Conservation (phyloP, 2,797 vertebrate genomes). For the Danio choprae region DNA sequence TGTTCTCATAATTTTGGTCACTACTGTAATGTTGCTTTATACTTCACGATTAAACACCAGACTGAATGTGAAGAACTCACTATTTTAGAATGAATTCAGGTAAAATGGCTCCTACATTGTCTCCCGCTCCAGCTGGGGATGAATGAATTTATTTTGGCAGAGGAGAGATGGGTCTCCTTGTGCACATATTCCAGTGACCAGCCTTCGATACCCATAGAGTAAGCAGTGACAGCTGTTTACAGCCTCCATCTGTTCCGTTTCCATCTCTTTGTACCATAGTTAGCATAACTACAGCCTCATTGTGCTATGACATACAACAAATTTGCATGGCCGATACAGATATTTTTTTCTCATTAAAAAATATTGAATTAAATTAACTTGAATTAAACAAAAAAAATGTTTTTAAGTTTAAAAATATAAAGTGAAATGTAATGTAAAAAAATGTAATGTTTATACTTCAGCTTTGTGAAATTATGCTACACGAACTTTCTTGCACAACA, state of each 20-base stretch:
- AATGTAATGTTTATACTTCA: no score
- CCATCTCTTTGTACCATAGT: background rate
- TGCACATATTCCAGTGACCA: conserved; percentile 3
- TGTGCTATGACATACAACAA: conserved; percentile 1
- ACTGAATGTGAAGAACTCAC: background rate
- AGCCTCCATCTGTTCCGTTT: conserved; percentile 46
- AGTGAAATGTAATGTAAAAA: no score
- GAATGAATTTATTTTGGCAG: conserved; percentile 28
- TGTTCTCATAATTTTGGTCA: no score
- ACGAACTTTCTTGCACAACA: no score
- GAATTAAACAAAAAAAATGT: no score
- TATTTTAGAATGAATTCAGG: conserved; percentile 11
- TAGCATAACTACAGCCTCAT: conserved; percentile 32
- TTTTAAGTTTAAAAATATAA: no score
- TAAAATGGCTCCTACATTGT: background rate
- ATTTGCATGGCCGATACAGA: no score
- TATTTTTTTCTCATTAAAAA: no score
- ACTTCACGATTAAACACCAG: background rate
- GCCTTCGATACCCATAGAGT: conserved; percentile 24
- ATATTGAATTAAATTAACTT: no score
- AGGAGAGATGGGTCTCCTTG: background rate
- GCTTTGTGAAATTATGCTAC: no score
- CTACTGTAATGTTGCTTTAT: background rate
- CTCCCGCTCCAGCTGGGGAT: conserved; percentile 2
- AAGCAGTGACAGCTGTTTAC: conserved; percentile 49